phyloP scores from a whole-genome alignment of 2,113 vertebrate species.

The Etheostoma spectabile region DNA sequence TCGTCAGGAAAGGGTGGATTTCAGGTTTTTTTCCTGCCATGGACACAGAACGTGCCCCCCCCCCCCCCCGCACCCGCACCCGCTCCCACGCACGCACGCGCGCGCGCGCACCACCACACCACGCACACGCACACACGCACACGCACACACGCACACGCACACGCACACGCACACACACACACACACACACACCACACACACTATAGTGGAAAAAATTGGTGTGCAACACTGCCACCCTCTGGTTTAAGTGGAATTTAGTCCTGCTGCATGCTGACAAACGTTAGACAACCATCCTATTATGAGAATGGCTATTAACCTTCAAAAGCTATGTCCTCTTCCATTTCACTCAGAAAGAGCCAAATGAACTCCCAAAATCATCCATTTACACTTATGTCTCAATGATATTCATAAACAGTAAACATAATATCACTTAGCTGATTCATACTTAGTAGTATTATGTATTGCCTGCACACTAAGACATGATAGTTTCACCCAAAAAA shows the following conservation, averaged over 20 bases:
- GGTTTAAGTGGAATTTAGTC: slow-evolving; percentile 4
- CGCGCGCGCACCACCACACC: background rate
- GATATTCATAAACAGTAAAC: background rate
- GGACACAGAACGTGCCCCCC: background rate
- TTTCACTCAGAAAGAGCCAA: background rate
- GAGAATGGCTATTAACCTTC: background rate
- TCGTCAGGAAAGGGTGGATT: slow-evolving; percentile 15
- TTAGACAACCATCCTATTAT: background rate
- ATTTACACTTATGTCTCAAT: background rate
- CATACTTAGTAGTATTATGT: too few relatives aligned
- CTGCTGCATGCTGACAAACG: background rate
- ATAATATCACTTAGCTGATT: too few relatives aligned
- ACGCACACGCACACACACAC: background rate
- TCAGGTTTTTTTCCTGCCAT: slow-evolving; percentile 8
- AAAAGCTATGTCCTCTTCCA: background rate
- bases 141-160: background rate
- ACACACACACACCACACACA: background rate
- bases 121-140: background rate
- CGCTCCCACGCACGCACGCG: background rate
- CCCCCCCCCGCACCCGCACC: background rate
- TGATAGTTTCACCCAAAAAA: background rate
- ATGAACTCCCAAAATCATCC: background rate
- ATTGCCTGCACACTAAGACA: too few relatives aligned
- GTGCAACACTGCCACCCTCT: slow-evolving; percentile 61
- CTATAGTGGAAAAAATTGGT: background rate